Percentiles rank a stretch among this genome's conserved stretches.
These are phyloP conservation scores for Mesitornis unicolor DNA, from an alignment of 2,113 vertebrate species.

Conservation along the genomic window DNA sequence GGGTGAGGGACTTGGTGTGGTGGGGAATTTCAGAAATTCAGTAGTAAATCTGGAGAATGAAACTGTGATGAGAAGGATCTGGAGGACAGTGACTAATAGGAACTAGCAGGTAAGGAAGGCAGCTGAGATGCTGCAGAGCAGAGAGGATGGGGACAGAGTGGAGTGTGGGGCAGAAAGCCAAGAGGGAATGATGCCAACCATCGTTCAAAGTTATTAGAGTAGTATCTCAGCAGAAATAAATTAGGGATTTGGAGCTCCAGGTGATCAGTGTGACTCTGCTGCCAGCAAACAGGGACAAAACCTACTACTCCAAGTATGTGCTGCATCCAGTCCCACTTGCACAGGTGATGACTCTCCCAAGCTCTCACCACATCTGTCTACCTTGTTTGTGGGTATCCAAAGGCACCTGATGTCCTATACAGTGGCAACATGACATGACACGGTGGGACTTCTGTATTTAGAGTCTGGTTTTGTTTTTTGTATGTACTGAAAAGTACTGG, in stretches of 20 bases:
- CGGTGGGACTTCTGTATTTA: background rate
- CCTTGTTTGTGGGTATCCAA: background rate
- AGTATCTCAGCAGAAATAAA: background rate
- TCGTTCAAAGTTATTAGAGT: background rate
- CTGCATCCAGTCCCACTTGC: accelerated
- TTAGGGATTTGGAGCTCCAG: background rate
- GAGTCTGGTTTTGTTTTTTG: background rate
- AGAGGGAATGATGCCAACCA: background rate
- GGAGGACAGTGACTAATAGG: background rate
- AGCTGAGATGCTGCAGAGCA: background rate
- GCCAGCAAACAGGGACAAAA: background rate
- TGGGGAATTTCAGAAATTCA: background rate
- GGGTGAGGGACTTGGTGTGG: accelerated
- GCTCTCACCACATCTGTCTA: background rate
- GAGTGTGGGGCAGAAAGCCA: background rate
- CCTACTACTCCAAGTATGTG: no score
- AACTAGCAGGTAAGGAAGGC: background rate
- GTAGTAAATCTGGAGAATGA: background rate
- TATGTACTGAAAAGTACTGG: background rate
- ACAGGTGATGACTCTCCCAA: background rate
- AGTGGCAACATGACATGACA: background rate
- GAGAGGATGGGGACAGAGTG: background rate
- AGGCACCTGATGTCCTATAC: background rate
- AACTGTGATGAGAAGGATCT: background rate
- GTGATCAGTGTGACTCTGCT: accelerated